Base-by-base conservation (phyloP, 2,888 invertebrate genomes). In the Sinelater perroti region DNA sequence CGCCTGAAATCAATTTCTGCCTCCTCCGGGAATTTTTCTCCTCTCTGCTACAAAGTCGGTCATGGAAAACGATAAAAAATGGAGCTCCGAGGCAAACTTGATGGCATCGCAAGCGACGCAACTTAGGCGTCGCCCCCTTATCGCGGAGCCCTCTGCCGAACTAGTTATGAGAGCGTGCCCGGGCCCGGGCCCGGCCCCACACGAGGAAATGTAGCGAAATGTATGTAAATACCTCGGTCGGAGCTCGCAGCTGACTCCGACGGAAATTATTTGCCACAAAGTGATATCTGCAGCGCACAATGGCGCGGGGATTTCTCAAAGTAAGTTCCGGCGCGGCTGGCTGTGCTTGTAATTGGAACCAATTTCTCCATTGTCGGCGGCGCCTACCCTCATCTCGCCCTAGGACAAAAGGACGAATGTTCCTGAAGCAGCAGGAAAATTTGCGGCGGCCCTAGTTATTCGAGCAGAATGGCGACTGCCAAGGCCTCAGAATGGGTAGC, bases 231-330 rank as follows among this genome's bases (percentile, higher is more conserved):
- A 44, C 30, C 28, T 30, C 18, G 16, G 16, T 18, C 28, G 28
- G 11, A 28, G 17, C 16, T 24, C 24, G n/a, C 24, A 16, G 36
- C 17, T 11, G 20, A 17, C 40, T 44, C 44, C 30, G 24, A 44
- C 44, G 44, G 44, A 44, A 44, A 44, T 44, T 44, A 44, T 44
- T 44, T 44, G 44, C 44, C 30, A 44, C 44, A 44, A 44, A 44
- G 44, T 44, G 44, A 44, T 30, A 30, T 44, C 44, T 44, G 44
- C 17, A 18, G 24, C 44, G 18, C 30, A 44, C 44, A 44, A 44
- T 28, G 44, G 30, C 8, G 28, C 30, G 30, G 44, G 30, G 44
- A 28, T 44, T 44, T 44, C 44, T 44, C 44, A 44, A 28, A 44
- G 44, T 44, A 28, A 44, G 28, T 44, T 44, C 44, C 44, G 28